A percentile compares a stretch with the other conserved stretches of the same genome.
Evolutionary conservation across 2,113 vertebrate species (phyloP).

Genomic region (Alosa alosa): DNA sequence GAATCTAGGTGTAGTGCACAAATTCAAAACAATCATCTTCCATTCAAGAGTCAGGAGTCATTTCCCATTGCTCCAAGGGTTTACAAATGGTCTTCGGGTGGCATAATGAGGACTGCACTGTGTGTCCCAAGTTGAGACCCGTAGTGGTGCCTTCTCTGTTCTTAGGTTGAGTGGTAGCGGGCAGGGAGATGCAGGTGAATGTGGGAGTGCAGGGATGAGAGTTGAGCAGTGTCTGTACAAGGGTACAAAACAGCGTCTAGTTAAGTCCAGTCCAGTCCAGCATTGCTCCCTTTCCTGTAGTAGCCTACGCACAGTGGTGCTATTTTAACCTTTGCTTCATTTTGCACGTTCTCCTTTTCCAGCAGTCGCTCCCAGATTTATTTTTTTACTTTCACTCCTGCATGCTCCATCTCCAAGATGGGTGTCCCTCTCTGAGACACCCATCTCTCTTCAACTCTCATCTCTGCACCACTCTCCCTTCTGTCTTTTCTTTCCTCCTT

Average conservation of each 20-base stretch:
- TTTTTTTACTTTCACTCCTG: background rate
- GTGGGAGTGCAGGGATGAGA: background rate
- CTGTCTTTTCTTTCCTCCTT: background rate
- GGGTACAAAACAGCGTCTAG: background rate
- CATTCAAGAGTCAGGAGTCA: background rate
- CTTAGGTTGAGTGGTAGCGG: background rate
- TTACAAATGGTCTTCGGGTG: background rate
- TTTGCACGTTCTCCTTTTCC: background rate
- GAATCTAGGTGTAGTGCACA: background rate
- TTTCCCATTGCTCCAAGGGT: background rate
- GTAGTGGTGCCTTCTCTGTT: background rate
- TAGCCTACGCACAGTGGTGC: background rate
- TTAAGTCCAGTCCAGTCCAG: background rate
- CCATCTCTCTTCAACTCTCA: background rate
- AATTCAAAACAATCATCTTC: background rate
- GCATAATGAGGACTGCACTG: background rate
- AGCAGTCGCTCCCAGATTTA: background rate
- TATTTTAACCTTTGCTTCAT: background rate
- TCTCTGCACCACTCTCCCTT: background rate
- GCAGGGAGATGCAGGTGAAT: background rate
- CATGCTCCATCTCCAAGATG: background rate
- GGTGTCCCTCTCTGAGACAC: no score
- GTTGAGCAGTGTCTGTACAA: background rate
- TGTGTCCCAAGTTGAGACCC: background rate
- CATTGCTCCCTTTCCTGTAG: background rate